Percentiles rank a stretch among this genome's conserved stretches.
Conservation (phyloP, 2,888 invertebrate genomes). For the Polyploca ridens region DNA sequence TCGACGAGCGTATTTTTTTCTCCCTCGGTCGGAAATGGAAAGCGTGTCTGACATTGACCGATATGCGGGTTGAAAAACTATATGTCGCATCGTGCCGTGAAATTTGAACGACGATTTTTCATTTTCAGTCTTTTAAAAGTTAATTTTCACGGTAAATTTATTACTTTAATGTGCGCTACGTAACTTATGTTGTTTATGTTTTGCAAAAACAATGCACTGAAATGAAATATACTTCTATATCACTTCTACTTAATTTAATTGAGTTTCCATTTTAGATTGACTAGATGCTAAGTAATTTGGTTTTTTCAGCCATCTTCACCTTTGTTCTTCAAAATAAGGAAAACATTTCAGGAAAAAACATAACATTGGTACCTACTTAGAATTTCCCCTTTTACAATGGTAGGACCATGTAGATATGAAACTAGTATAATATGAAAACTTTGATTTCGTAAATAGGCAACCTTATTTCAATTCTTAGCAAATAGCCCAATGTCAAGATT, state of each 20-base stretch:
- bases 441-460: no score
- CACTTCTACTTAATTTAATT: background rate
- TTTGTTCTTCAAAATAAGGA: background rate
- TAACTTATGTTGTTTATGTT: constrained; percentile 4
- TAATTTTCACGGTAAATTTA: constrained; percentile 34
- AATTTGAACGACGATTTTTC: constrained; percentile 26
- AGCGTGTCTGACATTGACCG: constrained; percentile 75
- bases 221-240: background rate
- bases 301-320: background rate
- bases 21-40: constrained; percentile 61
- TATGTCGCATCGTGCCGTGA: constrained; percentile 35
- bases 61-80: constrained; percentile 72
- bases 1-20: constrained; percentile 40
- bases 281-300: background rate
- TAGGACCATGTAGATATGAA: no score
- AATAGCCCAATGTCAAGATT: no score
- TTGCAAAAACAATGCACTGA: background rate
- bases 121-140: constrained; percentile 28
- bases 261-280: background rate
- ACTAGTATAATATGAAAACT: no score
- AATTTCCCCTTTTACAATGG: no score
- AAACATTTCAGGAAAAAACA: background rate
- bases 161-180: constrained; percentile 29
- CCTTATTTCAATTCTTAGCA: no score
- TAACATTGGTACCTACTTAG: no score